These are phyloP conservation scores for Malurus splendens DNA, from an alignment of 2,797 vertebrate genomes.

Conservation along the genomic window DNA sequence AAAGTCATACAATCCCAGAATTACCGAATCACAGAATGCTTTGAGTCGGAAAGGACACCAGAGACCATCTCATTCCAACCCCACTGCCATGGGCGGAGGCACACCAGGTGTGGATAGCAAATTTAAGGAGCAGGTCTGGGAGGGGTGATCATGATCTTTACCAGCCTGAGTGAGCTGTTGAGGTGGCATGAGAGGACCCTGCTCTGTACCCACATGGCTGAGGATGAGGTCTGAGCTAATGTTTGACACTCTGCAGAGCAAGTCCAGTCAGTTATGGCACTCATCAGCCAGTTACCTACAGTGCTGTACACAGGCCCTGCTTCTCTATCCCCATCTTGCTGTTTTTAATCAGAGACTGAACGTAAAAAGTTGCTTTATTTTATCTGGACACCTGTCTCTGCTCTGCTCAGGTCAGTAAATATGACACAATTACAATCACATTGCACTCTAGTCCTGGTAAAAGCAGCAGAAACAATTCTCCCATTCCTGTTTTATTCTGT, in stretches of 20 bases:
- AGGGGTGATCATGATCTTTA: neutral
- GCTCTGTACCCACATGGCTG: neutral
- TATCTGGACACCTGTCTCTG: neutral
- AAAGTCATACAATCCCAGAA: neutral
- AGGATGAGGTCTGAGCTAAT: neutral
- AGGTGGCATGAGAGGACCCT: neutral
- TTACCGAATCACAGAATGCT: neutral
- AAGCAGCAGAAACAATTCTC: neutral
- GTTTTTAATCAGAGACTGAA: neutral
- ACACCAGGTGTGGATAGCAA: neutral
- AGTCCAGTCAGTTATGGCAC: neutral
- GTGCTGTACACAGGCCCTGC: neutral
- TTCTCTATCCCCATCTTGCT: neutral
- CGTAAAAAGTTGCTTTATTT: neutral
- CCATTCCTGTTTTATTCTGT: neutral
- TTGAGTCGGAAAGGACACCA: neutral
- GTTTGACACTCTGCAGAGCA: neutral
- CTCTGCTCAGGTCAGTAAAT: neutral
- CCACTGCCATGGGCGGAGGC: neutral
- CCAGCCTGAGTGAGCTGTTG: neutral
- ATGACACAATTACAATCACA: neutral
- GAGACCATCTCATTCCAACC: neutral
- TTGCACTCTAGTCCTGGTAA: neutral
- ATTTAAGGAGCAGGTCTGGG: neutral
- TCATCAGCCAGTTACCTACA: neutral